Evolutionary conservation across 1,140 invertebrate genomes (phyloP).

Genomic region (Eufriesea mexicana): DNA sequence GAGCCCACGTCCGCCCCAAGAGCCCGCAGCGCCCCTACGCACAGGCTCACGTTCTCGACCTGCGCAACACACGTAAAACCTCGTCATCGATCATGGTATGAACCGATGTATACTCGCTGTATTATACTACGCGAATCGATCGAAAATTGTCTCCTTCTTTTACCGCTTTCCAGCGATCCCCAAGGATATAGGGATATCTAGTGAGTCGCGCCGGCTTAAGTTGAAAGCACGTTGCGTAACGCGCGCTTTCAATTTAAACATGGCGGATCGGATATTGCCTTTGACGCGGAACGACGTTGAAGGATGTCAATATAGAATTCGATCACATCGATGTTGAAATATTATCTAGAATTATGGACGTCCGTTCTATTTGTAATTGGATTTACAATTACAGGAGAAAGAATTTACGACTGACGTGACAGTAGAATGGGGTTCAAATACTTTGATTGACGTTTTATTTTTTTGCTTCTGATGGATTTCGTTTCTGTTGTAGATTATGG

Average conservation of each 20-base stretch:
- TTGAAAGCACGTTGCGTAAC: not conserved
- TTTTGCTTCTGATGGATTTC: too few relatives aligned
- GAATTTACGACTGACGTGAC: not conserved
- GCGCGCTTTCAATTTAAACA: not conserved
- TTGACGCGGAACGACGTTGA: not conserved
- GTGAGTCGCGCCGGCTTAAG: too few relatives aligned
- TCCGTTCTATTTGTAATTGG: not conserved
- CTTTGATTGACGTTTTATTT: too few relatives aligned
- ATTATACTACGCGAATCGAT: not conserved
- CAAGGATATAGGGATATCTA: not conserved
- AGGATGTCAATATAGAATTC: not conserved
- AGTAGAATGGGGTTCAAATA: not conserved
- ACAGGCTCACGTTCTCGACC: constrained; percentile 96
- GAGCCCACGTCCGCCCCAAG: constrained; percentile 94
- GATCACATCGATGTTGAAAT: constrained; percentile 3
- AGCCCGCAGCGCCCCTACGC: constrained; percentile 90
- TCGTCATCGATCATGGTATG: constrained; percentile 43
- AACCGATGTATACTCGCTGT: not conserved
- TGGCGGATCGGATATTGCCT: not conserved
- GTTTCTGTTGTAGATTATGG: not conserved
- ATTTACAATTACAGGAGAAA: not conserved
- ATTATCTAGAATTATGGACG: not conserved
- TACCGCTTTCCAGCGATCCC: not conserved
- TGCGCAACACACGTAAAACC: constrained; percentile 79
- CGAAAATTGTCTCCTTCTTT: not conserved